A percentile compares a stretch with the other conserved stretches of the same genome.
Conservation (phyloP, 2,113 vertebrate species). For the Pseudopipra pipra region DNA sequence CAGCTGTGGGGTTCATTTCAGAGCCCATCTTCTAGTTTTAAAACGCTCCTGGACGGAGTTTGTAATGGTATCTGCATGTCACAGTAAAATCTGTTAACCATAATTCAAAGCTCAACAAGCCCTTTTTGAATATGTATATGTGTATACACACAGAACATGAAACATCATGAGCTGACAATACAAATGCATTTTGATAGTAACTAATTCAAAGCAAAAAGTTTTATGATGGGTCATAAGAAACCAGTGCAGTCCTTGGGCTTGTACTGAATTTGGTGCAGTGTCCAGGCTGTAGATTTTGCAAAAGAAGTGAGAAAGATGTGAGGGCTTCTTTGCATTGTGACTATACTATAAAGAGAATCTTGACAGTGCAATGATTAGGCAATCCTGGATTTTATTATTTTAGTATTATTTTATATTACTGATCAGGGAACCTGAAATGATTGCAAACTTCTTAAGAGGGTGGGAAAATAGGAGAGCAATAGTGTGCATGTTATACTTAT, state of each 20-base stretch:
- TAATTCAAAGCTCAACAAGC: background rate
- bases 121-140: fast-evolving
- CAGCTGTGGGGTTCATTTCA: background rate
- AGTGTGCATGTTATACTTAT: background rate
- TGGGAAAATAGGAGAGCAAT: background rate
- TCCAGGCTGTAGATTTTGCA: background rate
- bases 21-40: background rate
- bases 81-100: background rate
- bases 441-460: background rate
- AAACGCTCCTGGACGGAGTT: background rate
- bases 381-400: background rate
- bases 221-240: background rate
- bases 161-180: background rate
- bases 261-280: background rate
- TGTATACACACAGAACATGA: fast-evolving
- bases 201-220: background rate
- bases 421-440: background rate
- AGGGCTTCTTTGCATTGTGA: background rate
- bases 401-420: background rate
- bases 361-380: background rate
- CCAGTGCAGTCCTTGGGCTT: background rate
- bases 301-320: background rate
- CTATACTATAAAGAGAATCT: background rate
- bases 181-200: background rate
- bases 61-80: background rate